Percentiles rank a stretch among this genome's conserved stretches.
Evolutionary conservation across 2,888 invertebrate species (phyloP).

Genomic region (Lathronympha strigana): DNA sequence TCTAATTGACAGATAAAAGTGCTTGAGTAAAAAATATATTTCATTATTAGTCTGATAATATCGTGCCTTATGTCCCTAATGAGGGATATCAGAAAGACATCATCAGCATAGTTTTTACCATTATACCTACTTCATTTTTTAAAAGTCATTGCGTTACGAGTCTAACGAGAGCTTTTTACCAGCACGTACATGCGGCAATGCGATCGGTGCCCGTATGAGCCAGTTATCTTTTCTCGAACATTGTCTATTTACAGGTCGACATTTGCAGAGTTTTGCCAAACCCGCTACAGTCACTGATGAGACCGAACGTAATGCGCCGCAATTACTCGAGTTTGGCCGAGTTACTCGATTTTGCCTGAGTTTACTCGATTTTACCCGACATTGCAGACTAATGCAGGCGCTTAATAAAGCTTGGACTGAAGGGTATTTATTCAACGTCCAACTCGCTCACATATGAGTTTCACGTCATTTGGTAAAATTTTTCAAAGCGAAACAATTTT

Average conservation of each 20-base stretch:
- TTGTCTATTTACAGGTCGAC: slow-evolving; percentile 1
- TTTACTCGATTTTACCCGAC: slow-evolving; percentile 45
- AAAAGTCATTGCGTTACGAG: no score
- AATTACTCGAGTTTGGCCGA: slow-evolving; percentile 57
- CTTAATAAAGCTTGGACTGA: slow-evolving; percentile 61
- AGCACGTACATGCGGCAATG: no score
- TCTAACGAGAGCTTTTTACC: no score
- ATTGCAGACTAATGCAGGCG: slow-evolving; percentile 58
- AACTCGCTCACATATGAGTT: slow-evolving; percentile 70
- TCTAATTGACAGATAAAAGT: no score
- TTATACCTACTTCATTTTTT: no score
- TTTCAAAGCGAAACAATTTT: slow-evolving; percentile 77
- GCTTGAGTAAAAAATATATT: no score
- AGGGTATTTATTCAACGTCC: slow-evolving; percentile 58
- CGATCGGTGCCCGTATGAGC: not conserved
- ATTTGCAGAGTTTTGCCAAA: slow-evolving; percentile 18
- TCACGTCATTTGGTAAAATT: slow-evolving; percentile 75
- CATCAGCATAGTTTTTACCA: no score
- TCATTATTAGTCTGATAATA: no score
- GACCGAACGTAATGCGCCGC: slow-evolving; percentile 52
- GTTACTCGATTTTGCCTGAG: slow-evolving; percentile 52
- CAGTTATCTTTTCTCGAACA: not conserved
- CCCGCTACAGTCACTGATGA: slow-evolving; percentile 38
- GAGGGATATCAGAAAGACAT: no score
- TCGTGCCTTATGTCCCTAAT: no score